Percentiles rank a stretch among this genome's conserved stretches.
Conservation (phyloP, 2,113 vertebrate genomes). For the Cranoglanis bouderius region DNA sequence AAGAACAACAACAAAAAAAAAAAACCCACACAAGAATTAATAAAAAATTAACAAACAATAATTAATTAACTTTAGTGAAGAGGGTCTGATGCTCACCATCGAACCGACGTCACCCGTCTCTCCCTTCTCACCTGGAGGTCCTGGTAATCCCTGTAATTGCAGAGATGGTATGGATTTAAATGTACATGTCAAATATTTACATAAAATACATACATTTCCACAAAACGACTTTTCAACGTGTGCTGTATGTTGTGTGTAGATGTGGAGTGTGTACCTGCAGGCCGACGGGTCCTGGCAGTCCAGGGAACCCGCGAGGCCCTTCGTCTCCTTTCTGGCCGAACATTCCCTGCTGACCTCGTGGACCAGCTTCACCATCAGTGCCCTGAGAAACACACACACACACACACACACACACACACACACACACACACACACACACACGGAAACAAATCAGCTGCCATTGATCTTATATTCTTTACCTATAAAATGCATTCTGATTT, state of each 20-base stretch:
- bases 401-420: neutral
- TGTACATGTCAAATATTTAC: neutral
- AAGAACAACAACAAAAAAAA: too few relatives aligned
- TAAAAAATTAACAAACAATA: neutral
- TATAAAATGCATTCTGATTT: neutral
- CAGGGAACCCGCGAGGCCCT: slow-evolving; percentile 92
- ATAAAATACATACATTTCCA: neutral
- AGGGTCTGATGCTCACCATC: slow-evolving; percentile 80
- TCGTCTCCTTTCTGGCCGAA: slow-evolving; percentile 98
- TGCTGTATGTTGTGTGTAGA: neutral
- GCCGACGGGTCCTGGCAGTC: slow-evolving; percentile 92
- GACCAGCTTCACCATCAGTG: slow-evolving; percentile 91
- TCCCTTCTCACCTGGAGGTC: slow-evolving; percentile 96
- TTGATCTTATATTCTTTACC: neutral
- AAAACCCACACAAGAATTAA: neutral
- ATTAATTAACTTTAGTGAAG: neutral
- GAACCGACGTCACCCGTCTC: slow-evolving; percentile 96
- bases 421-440: slow-evolving; percentile 4
- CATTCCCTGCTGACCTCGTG: slow-evolving; percentile 97
- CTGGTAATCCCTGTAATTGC: slow-evolving; percentile 85
- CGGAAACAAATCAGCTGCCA: neutral
- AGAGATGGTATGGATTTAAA: neutral
- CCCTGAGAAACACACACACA: slow-evolving; percentile 72
- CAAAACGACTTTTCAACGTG: neutral
- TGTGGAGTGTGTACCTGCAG: slow-evolving; percentile 80